Evolutionary conservation across 64 coral and sea anemone species (phyloP), one percentile per base, ranked within the genome.

Genomic region (Montipora sp.): DNA sequence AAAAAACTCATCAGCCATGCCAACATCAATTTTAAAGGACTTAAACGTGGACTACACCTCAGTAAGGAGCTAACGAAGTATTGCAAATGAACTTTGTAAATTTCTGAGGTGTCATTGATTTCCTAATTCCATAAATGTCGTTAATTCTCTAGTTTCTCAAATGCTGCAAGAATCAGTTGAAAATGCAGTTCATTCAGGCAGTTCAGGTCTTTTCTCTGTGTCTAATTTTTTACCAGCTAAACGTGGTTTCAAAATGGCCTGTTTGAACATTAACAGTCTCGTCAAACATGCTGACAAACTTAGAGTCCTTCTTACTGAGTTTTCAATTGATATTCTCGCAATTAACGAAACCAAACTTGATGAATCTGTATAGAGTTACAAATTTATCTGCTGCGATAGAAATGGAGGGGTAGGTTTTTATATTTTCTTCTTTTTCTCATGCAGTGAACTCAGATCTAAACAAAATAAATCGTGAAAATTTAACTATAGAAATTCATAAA

Each of bases 321-420:
- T 75, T 73, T 79, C 92, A 70, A 48, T 94, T 15, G 87, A 94
- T 83, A 84, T 94, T 68, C 51, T 94, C 7, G 75, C 87, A 61
- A 77, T 94, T 75, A 57, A 57, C 53, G 53, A 57, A 57, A 57
- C 53, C 53, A 57, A 57, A 57, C 53, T 57, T 57, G 53, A 94
- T 57, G 53, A 57, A 57, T 11, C 6, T 57, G 11, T 57, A 57
- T 57, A 7, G 2, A 11, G 53, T 11, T 57, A 57, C 53, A 11
- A 11, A 57, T 57, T 57, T 7, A 57, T 57, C 53, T 11, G 53
- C 11, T 57, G 53, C 11, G 11, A 5, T 11, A 57, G 53, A 57
- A 57, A 5, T 5, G 11, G 53, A 57, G 53, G 53, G 53, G 53
- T 57, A 8, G 53, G 11, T 57, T 57, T 57, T 57, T 57, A 57